Percentiles rank a stretch among this genome's conserved stretches.
Conservation (phyloP, 2,797 vertebrate species). For the Mionectes olivaceus region DNA sequence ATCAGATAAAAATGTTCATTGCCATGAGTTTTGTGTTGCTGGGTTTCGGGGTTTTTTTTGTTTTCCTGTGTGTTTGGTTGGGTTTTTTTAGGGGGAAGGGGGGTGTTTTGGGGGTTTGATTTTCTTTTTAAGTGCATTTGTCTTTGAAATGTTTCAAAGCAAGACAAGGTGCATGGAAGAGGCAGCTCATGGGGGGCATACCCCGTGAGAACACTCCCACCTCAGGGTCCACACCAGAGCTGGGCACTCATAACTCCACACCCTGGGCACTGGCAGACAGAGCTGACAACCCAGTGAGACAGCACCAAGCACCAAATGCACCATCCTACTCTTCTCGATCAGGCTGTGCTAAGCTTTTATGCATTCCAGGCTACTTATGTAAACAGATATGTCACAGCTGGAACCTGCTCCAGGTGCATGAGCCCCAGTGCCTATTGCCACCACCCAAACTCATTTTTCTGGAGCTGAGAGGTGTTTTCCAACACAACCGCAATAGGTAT, state of each 20-base stretch:
- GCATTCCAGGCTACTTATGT: not conserved
- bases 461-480: not conserved
- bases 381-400: not conserved
- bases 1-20: not conserved
- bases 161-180: not conserved
- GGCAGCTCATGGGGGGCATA: not conserved
- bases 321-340: not conserved
- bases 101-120: accelerated
- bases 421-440: not conserved
- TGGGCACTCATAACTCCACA: not conserved
- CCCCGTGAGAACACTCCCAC: not conserved
- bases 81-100: not conserved
- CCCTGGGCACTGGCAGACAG: not conserved
- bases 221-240: accelerated
- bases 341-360: not conserved
- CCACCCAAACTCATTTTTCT: not conserved
- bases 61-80: not conserved
- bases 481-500: not conserved
- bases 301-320: not conserved
- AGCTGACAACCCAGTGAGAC: not conserved
- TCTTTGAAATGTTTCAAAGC: not conserved
- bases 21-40: not conserved
- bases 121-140: not conserved
- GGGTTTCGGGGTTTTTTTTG: not conserved
- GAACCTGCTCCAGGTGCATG: not conserved